A percentile compares a stretch with the other conserved stretches of the same genome.
Evolutionary conservation across 2,888 invertebrate genomes (phyloP).

Genomic region (Sturmia bella): DNA sequence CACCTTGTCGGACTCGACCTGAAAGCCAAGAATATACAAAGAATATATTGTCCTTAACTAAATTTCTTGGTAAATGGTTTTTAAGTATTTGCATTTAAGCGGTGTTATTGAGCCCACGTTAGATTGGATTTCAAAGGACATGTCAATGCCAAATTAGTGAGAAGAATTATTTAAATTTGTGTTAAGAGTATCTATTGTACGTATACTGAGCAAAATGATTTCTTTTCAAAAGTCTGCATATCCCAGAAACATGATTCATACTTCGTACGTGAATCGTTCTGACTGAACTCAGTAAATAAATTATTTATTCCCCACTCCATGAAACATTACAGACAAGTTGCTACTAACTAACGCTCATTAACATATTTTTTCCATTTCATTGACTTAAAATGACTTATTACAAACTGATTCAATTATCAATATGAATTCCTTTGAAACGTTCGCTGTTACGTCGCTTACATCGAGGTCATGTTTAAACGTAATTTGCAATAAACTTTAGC

Average conservation of each 20-base stretch:
- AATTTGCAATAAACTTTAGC: constrained; percentile 60
- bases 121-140: no score
- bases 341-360: constrained; percentile 45
- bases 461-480: constrained; percentile 57
- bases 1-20: no score
- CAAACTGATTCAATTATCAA: constrained; percentile 65
- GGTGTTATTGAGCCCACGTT: no score
- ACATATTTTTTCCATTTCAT: constrained; percentile 60
- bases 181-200: no score
- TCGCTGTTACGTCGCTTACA: constrained; percentile 33
- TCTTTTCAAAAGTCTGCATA: not conserved
- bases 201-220: no score
- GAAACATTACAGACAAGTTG: constrained; percentile 12
- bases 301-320: constrained; percentile 5
- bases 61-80: no score
- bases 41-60: no score
- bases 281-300: not conserved
- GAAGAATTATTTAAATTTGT: not conserved
- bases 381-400: constrained; percentile 60
- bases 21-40: no score
- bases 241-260: not conserved
- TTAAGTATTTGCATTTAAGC: no score
- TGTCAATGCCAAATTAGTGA: no score
- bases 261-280: not conserved
- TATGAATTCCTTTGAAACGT: constrained; percentile 47